These are phyloP conservation scores for Plumapathes pennacea DNA, from an alignment of 92 coral and sea anemone species.

Conservation along the genomic window DNA sequence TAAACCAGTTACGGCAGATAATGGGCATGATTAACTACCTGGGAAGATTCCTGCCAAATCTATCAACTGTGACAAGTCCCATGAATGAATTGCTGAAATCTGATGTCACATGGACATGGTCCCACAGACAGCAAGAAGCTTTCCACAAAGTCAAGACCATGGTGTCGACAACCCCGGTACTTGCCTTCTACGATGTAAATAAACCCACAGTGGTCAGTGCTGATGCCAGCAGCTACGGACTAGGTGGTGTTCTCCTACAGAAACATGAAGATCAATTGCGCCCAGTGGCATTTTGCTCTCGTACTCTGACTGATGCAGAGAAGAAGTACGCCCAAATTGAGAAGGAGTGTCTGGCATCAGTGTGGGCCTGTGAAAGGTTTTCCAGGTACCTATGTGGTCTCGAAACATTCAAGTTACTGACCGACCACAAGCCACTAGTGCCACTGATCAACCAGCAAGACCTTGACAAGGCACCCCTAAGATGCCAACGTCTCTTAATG, in stretches of 20 bases:
- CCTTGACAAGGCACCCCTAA: slow-evolving; percentile 33
- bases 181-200: slow-evolving; percentile 5
- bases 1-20: not conserved
- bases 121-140: not conserved
- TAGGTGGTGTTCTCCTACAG: slow-evolving; percentile 42
- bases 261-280: slow-evolving; percentile 7
- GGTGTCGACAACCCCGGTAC: not conserved
- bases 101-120: slow-evolving; percentile 6
- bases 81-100: slow-evolving; percentile 1
- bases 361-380: slow-evolving; percentile 63
- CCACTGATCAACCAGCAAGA: slow-evolving; percentile 46
- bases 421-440: slow-evolving; percentile 63
- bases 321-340: slow-evolving; percentile 38
- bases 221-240: slow-evolving; percentile 39
- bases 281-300: slow-evolving; percentile 33
- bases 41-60: not conserved
- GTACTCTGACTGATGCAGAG: slow-evolving; percentile 18
- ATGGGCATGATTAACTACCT: slow-evolving; percentile 9
- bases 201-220: not conserved
- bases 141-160: slow-evolving; percentile 1
- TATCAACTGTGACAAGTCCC: not conserved
- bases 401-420: slow-evolving; percentile 30
- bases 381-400: slow-evolving; percentile 54
- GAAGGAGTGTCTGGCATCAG: slow-evolving; percentile 49
- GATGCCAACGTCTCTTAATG: not conserved